Percentiles rank a stretch among this genome's conserved stretches.
Conservation (phyloP, 1,140 invertebrate genomes). For the Spodoptera frugiperda region DNA sequence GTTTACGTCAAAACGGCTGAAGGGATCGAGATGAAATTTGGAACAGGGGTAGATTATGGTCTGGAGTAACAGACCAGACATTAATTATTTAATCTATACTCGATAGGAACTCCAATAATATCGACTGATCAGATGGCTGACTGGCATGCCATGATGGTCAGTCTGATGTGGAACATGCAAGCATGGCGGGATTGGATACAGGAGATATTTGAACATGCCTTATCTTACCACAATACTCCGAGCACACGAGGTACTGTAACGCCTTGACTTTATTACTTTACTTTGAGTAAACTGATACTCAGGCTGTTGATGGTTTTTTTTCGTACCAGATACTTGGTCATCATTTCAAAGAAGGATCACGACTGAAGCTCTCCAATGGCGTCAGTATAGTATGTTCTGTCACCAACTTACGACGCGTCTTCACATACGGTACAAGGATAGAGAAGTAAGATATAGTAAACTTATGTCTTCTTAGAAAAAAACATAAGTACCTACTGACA, state of each 20-base stretch:
- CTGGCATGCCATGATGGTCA: slow-evolving; percentile 79
- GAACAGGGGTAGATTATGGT: too few species aligned
- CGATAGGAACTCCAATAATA: slow-evolving; percentile 68
- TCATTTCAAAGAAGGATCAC: slow-evolving; percentile 65
- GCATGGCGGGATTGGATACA: slow-evolving; percentile 79
- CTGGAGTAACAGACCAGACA: too few species aligned
- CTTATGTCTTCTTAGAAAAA: too few species aligned
- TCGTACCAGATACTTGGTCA: slow-evolving; percentile 62
- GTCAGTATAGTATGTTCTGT: slow-evolving; percentile 77
- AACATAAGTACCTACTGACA: background rate
- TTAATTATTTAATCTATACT: background rate
- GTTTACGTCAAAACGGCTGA: too few species aligned
- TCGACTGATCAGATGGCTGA: slow-evolving; percentile 77
- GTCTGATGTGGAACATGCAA: slow-evolving; percentile 78
- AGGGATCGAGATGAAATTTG: too few species aligned
- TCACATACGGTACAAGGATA: slow-evolving; percentile 69
- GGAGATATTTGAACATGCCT: slow-evolving; percentile 68
- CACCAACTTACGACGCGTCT: slow-evolving; percentile 70
- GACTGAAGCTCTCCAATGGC: slow-evolving; percentile 75
- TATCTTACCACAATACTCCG: slow-evolving; percentile 51
- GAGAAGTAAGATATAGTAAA: slow-evolving; percentile 60
- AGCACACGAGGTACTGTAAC: slow-evolving; percentile 1
- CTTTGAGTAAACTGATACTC: too few species aligned
- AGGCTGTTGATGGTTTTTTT: too few species aligned
- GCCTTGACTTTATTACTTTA: too few species aligned